Base-by-base conservation (phyloP, 2,888 invertebrate species). In the Rhingia rostrata region DNA sequence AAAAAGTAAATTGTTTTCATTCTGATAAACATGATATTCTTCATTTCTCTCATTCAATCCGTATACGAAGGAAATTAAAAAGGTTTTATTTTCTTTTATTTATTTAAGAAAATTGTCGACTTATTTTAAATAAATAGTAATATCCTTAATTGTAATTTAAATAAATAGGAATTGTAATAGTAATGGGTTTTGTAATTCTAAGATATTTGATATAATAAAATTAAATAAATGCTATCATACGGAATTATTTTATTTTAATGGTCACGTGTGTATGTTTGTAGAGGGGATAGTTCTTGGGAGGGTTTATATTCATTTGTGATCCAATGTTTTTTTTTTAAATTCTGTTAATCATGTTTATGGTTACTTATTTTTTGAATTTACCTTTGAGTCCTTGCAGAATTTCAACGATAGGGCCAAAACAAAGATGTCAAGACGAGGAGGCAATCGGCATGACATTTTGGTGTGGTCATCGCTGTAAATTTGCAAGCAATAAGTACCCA, bases 221-320 rank as follows among this genome's bases (percentile, higher is more conserved):
- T 49, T 69, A 63, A 81, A 64, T 80, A 80, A 80, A 81, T 81
- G 80, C 80, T 75, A 49, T 64, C 69, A 56, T 45, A 43, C 58
- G 80, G 80, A 81, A 81, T 72, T 72, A 22, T 73, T 14, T 45
- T 32, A 43, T 9, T 22, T 41, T 10, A 30, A 22, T 61, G 35
- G 78, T 70, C 49, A 70, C 45, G 53, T 39, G 53, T 63, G 14
- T 32, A 12, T 10, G 35, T 60, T 33, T n/a, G 9, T 51, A 43
- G 33, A 39, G 54, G 56, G 61, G 49, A 43, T 51, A 30, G 43
- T n/a, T 30, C n/a, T 33, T 7, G 3, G 33, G 39, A 22, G 63
- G 37, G n/a, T 14, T 51, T 51, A 39, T 14, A 30, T 51, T 58
- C 6, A 51, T 45, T 60, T 67, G 22, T n/a, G 47, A 60, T 66